Conservation (phyloP, 2,888 invertebrate species). For the Nomada goodeniana region DNA sequence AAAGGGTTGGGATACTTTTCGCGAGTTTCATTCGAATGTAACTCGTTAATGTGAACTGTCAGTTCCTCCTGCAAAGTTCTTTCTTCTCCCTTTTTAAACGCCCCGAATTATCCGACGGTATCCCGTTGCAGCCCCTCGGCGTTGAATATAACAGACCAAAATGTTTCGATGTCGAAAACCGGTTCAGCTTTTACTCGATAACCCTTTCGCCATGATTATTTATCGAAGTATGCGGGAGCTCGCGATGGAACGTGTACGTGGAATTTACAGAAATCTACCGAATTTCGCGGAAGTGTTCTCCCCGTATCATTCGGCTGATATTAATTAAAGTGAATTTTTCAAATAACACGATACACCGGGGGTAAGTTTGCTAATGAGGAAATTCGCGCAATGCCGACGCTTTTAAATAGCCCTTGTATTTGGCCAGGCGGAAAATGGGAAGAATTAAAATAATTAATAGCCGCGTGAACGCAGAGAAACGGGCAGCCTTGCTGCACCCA, state of each 20-base stretch:
- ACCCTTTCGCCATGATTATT: not conserved
- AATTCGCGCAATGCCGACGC: not conserved
- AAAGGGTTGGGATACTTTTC: conserved; percentile 17
- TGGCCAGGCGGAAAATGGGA: not conserved
- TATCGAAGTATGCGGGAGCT: conserved; percentile 7
- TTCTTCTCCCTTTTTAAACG: not conserved
- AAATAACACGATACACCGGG: not conserved
- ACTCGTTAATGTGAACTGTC: conserved; percentile 39
- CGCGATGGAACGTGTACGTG: not conserved
- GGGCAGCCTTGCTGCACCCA: not conserved
- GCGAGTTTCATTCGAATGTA: conserved; percentile 21
- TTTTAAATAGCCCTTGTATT: not conserved
- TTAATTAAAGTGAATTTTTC: not conserved
- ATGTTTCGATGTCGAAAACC: not conserved
- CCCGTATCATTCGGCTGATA: no score
- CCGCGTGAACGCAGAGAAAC: not conserved
- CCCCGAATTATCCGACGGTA: conserved; percentile 2
- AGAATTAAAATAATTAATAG: not conserved
- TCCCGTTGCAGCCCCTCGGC: not conserved
- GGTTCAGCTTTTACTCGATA: not conserved
- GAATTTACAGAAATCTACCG: not conserved
- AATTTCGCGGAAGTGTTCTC: no score
- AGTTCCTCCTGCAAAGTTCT: not conserved
- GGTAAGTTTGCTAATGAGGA: no score
- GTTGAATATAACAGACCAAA: conserved; percentile 6